These are phyloP conservation scores for Lophochroa leadbeateri DNA, from an alignment of 2,113 vertebrate genomes.

Conservation along the genomic window DNA sequence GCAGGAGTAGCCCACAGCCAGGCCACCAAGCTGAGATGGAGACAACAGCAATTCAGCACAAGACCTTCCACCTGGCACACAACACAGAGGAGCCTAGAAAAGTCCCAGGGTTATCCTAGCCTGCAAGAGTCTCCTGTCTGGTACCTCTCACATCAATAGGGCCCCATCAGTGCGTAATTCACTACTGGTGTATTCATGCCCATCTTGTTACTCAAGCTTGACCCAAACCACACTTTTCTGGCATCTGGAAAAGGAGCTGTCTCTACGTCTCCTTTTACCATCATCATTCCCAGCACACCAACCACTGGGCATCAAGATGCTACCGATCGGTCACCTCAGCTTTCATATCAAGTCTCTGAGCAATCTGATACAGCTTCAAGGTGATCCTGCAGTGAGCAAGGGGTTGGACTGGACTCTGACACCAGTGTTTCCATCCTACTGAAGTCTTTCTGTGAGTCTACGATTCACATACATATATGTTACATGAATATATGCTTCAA, in stretches of 20 bases:
- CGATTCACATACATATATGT: neutral
- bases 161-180: neutral
- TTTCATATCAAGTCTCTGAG: neutral
- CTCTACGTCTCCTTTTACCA: neutral
- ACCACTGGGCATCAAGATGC: neutral
- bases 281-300: neutral
- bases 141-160: neutral
- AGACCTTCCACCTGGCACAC: neutral
- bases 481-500: neutral
- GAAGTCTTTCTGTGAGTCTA: neutral
- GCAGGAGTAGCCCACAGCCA: neutral
- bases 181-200: neutral
- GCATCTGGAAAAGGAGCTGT: neutral
- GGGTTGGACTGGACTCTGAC: neutral
- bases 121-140: neutral
- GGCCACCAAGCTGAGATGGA: neutral
- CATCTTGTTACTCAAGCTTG: neutral
- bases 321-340: neutral
- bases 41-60: neutral
- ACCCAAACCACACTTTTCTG: neutral
- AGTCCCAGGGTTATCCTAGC: neutral
- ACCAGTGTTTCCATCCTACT: neutral
- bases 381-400: neutral
- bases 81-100: neutral
- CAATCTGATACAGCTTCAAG: neutral